Evolutionary conservation across 1,140 invertebrate species (phyloP).

Genomic region (Drosophila neocordata): DNA sequence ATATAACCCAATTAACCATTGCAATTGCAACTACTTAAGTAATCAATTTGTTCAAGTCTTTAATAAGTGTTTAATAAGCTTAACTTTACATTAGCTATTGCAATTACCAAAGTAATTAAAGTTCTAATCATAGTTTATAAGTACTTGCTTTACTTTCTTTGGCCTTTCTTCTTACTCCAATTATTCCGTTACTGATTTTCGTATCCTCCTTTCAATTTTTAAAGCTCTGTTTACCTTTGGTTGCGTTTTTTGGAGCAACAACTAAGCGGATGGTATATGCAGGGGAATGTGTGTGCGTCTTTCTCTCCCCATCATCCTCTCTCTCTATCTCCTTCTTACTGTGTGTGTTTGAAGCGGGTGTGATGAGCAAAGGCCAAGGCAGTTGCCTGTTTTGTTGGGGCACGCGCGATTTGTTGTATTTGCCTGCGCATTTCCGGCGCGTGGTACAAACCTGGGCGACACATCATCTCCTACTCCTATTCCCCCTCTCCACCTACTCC

Average conservation of each 20-base stretch:
- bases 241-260: constrained; percentile 49
- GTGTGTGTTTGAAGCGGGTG: not conserved
- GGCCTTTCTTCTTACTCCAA: not conserved
- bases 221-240: constrained; percentile 44
- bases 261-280: constrained; percentile 2
- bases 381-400: constrained; percentile 43
- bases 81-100: no score
- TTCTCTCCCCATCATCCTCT: no score
- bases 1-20: no score
- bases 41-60: no score
- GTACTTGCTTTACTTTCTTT: not conserved
- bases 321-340: no score
- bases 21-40: no score
- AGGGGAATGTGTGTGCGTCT: not conserved
- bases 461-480: constrained; percentile 16
- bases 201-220: constrained; percentile 12
- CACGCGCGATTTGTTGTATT: constrained; percentile 50
- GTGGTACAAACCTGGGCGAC: constrained; percentile 1
- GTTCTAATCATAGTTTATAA: not conserved
- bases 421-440: constrained; percentile 60
- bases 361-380: constrained; percentile 38
- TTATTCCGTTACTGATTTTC: not conserved
- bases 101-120: not conserved
- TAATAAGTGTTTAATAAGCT: no score
- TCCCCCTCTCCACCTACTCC: not conserved